Evolutionary conservation across 2,113 vertebrate species (phyloP).

Genomic region (Formicarius rufipectus): DNA sequence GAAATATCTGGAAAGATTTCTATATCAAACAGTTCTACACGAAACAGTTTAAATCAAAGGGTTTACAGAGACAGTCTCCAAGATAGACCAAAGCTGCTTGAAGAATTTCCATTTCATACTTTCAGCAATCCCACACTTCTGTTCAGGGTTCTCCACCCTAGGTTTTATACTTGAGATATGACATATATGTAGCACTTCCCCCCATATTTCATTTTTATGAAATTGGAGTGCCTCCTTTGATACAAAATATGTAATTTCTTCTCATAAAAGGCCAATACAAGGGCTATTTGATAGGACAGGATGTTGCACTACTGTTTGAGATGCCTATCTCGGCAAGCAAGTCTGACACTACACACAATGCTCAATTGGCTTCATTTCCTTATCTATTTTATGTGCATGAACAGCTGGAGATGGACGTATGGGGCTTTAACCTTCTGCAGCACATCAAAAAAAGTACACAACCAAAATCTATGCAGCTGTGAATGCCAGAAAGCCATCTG

Average conservation of each 20-base stretch:
- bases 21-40: too few species aligned
- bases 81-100: neutral
- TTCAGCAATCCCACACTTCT: neutral
- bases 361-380: constrained; percentile 49
- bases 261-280: constrained; percentile 16
- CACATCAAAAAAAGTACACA: constrained; percentile 37
- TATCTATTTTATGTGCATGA: constrained; percentile 35
- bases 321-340: constrained; percentile 14
- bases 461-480: constrained; percentile 24
- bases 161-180: neutral
- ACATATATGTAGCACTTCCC: neutral
- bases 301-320: constrained; percentile 38
- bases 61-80: neutral
- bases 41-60: neutral
- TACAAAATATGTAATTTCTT: constrained; percentile 33
- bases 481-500: constrained; percentile 58
- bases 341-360: neutral
- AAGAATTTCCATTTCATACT: neutral
- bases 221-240: constrained; percentile 12
- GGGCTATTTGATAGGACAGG: constrained; percentile 21
- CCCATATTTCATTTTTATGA: constrained; percentile 40
- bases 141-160: neutral
- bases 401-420: constrained; percentile 48
- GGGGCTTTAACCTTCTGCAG: neutral
- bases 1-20: neutral